Conservation (phyloP, 2,888 invertebrate genomes). For the Pomacea canaliculata region DNA sequence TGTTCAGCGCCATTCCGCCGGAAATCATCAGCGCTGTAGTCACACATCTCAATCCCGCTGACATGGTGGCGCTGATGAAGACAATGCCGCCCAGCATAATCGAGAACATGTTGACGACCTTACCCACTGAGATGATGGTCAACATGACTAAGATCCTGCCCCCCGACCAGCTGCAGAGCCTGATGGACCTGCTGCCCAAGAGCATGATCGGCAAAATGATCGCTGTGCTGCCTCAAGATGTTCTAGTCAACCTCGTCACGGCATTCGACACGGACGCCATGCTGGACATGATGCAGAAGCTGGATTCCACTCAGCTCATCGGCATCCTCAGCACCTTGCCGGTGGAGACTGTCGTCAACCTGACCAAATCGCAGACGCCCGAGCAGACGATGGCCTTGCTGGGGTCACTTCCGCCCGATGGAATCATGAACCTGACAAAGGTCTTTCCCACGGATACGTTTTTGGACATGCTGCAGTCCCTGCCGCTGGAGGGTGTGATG, state of each 20-base stretch:
- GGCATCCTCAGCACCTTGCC: constrained; percentile 18
- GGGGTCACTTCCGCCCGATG: constrained; percentile 15
- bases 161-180: constrained; percentile 13
- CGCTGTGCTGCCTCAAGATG: constrained; percentile 15
- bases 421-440: constrained; percentile 19
- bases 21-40: constrained; percentile 19
- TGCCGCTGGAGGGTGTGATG: constrained; percentile 12
- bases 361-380: constrained; percentile 21
- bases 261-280: constrained; percentile 24
- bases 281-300: constrained; percentile 22
- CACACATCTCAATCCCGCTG: constrained; percentile 12
- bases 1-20: constrained; percentile 17
- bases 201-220: constrained; percentile 24
- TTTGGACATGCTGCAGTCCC: constrained; percentile 19
- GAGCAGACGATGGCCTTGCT: constrained; percentile 23
- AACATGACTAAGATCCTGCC: constrained; percentile 25
- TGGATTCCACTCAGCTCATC: constrained; percentile 17
- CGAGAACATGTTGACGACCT: constrained; percentile 20
- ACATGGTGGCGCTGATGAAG: constrained; percentile 24
- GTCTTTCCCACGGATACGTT: constrained; percentile 12
- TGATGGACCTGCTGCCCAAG: constrained; percentile 19
- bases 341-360: constrained; percentile 11
- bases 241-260: constrained; percentile 14
- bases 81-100: constrained; percentile 18
- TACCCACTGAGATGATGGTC: constrained; percentile 21